phyloP scores from a whole-genome alignment of 2,797 vertebrate genomes.

The Manis pentadactyla region DNA sequence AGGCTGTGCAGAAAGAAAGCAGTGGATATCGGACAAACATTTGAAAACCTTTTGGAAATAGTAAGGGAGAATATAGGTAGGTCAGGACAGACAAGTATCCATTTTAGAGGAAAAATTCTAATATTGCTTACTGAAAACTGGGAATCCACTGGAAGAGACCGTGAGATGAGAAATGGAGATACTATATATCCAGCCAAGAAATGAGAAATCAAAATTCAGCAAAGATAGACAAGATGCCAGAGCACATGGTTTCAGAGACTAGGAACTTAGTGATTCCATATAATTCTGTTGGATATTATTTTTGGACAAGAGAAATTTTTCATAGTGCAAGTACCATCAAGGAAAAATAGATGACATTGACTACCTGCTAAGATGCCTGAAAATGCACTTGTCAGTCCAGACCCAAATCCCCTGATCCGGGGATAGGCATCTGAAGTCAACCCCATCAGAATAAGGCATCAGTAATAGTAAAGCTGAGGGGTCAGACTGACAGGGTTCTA shows the following conservation, averaged over 20 bases:
- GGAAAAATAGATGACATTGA: not conserved
- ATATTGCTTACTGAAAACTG: not conserved
- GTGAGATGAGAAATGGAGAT: not conserved
- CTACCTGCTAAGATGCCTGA: not conserved
- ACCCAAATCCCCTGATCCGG: not conserved
- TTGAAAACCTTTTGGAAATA: not conserved
- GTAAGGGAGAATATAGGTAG: not conserved
- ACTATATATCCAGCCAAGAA: not conserved
- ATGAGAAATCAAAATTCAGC: not conserved
- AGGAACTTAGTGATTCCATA: not conserved
- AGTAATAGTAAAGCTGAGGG: not conserved
- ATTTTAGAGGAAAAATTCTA: not conserved
- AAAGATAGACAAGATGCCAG: not conserved
- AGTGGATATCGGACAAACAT: not conserved
- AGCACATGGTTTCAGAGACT: not conserved
- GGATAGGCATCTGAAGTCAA: not conserved
- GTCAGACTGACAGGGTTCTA: not conserved
- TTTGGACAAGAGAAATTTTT: not conserved
- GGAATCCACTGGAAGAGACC: not conserved
- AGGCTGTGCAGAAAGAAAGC: not conserved
- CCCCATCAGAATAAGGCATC: not conserved
- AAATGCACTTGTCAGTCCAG: not conserved
- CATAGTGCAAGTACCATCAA: not conserved
- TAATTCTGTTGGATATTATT: not conserved
- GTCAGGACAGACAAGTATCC: not conserved